Conservation (phyloP, 2,888 invertebrate genomes). For the Branchellion lobata region DNA sequence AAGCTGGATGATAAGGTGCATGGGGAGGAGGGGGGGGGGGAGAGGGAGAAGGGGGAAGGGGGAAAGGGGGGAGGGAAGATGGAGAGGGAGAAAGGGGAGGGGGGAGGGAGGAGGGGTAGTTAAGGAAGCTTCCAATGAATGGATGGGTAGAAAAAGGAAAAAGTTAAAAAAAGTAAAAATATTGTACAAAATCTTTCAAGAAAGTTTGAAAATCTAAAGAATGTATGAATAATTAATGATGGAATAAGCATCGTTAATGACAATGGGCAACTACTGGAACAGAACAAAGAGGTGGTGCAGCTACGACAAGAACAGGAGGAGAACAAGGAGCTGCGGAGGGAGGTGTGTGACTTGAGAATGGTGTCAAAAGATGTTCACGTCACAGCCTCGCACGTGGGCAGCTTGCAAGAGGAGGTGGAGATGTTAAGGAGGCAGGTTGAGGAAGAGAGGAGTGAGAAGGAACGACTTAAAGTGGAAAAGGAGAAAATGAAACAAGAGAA, state of each 20-base stretch:
- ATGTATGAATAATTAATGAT: too few relatives aligned
- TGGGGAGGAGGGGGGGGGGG: too few relatives aligned
- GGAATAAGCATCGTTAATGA: too few relatives aligned
- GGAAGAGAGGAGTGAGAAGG: conserved; percentile 56
- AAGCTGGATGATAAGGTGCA: conserved; percentile 75
- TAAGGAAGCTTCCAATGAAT: too few relatives aligned
- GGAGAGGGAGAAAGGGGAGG: too few relatives aligned
- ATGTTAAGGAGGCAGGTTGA: conserved; percentile 60
- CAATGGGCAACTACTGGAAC: not conserved
- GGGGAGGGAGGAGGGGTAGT: too few relatives aligned
- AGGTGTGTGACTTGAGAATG: conserved; percentile 68
- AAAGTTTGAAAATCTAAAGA: too few relatives aligned
- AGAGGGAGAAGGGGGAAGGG: too few relatives aligned
- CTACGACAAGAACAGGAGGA: conserved; percentile 64
- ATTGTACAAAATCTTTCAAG: too few relatives aligned
- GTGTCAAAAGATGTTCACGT: conserved; percentile 55
- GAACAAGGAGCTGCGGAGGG: conserved; percentile 54
- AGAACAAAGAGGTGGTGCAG: conserved; percentile 67
- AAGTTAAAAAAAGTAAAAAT: too few relatives aligned
- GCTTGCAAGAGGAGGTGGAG: conserved; percentile 72
- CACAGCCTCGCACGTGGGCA: conserved; percentile 58
- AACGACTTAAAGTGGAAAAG: conserved; percentile 63
- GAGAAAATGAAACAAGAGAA: conserved; percentile 63
- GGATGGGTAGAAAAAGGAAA: too few relatives aligned
- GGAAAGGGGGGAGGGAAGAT: too few relatives aligned